Evolutionary conservation across 2,113 vertebrate genomes (phyloP), one percentile per base, ranked within the genome.

Genomic region (Strix aluco): DNA sequence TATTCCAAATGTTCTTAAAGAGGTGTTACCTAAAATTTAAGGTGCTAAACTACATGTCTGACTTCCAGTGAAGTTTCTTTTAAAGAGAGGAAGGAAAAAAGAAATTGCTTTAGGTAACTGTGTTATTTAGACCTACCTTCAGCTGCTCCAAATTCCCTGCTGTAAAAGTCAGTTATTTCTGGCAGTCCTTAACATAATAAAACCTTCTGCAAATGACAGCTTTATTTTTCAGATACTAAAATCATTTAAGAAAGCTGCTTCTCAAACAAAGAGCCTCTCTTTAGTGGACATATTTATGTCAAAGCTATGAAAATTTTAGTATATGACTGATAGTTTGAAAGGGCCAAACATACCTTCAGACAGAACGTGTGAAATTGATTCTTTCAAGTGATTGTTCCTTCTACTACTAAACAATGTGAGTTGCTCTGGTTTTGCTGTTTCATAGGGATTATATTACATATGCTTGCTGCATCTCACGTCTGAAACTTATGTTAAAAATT

Each of bases 131-230:
- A 79, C 88, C 77, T 95, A 19, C 78, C 32, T 91, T 86, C 61
- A 95, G 70, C 87, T 91, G 91, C 44, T 94, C 81, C 70, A 69
- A 38, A 79, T 75, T 96, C 92, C 84, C 91, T 96, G 77, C 54
- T 85, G 32, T 32, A 75, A 87, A 30, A 81, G 34, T 51, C 61
- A 75, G 17, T 79, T 92, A 89, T 61, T 96, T 94, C 70, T 95
- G 91, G 65, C 87, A 91, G 70, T 79, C 36, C 5, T 49, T 81
- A 94, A 52, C 34, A 52, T 67, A 85, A 71, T 74, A 93, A 91
- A 94, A 69, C 57, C 26, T 71, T 47, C 65, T 87, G 38, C 34
- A 75, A 74, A 65, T 75, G 30, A 72, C 77, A 92, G 73, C 66
- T 91, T 96, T 89, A 61, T 89, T 92, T 95, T 94, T 85, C 65